Evolutionary conservation across 2,888 invertebrate species (phyloP).

Genomic region (Andricus curvator): DNA sequence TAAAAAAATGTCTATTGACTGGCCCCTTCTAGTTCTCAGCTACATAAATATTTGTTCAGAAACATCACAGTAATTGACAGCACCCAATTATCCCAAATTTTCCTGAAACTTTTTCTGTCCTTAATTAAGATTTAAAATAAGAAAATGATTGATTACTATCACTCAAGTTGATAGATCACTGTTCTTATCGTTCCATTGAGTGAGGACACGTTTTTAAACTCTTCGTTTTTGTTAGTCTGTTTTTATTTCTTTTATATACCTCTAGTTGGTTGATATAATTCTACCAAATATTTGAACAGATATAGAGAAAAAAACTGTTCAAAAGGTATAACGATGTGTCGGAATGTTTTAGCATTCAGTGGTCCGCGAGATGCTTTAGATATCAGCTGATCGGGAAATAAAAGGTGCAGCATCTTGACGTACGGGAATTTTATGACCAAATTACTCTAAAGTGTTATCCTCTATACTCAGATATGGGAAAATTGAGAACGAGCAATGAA

Average conservation of each 20-base stretch:
- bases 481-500: background rate
- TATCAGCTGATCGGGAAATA: background rate
- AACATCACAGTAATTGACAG: background rate
- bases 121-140: background rate
- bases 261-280: background rate
- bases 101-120: background rate
- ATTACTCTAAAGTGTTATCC: background rate
- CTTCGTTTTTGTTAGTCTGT: background rate
- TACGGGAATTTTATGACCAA: background rate
- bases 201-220: background rate
- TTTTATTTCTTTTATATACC: background rate
- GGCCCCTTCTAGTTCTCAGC: background rate
- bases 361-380: background rate
- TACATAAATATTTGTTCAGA: background rate
- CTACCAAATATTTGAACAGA: background rate
- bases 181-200: background rate
- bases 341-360: background rate
- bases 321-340: background rate
- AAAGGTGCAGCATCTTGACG: background rate
- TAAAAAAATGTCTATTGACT: background rate
- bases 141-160: conserved; percentile 4
- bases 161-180: background rate
- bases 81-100: background rate
- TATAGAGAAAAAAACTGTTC: background rate
- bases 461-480: background rate